Conservation (phyloP, 37 sponge, comb jelly and placozoan genomes). For the Chondrilla cf. caribensis region DNA sequence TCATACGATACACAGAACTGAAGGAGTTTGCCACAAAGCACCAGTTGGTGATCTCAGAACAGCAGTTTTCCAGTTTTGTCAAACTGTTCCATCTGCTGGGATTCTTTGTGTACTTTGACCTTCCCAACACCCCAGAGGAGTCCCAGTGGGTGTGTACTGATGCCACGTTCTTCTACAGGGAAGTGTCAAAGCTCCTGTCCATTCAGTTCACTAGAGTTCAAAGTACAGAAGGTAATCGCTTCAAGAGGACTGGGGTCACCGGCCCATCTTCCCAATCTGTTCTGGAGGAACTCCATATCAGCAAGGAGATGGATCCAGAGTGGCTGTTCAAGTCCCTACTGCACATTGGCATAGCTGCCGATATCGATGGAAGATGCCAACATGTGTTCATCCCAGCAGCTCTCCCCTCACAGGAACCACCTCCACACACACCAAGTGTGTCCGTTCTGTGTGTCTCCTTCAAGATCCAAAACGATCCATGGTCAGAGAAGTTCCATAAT, state of each 20-base stretch:
- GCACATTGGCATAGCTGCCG: not conserved
- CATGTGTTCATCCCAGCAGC: constrained; percentile 1
- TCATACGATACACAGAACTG: not conserved
- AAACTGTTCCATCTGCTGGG: not conserved
- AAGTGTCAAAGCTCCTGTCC: constrained; percentile 15
- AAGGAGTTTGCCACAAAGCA: not conserved
- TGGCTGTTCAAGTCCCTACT: not conserved
- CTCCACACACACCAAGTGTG: not conserved
- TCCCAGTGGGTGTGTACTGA: constrained; percentile 16
- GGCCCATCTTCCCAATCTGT: not conserved
- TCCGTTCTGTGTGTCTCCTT: not conserved
- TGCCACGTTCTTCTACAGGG: not conserved
- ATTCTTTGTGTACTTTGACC: not conserved
- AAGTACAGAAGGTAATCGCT: not conserved
- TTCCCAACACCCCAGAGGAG: not conserved
- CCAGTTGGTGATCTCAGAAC: not conserved
- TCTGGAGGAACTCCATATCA: constrained; percentile 1
- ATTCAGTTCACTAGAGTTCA: not conserved
- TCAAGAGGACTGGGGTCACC: not conserved
- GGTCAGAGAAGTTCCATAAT: not conserved
- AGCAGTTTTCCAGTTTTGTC: constrained; percentile 3
- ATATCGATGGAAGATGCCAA: not conserved
- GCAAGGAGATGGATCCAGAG: not conserved
- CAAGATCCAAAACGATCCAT: not conserved
- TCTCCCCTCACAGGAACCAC: not conserved